A percentile compares a stretch with the other conserved stretches of the same genome.
Evolutionary conservation across 2,113 vertebrate species (phyloP).

Genomic region (Peromyscus maniculatus): DNA sequence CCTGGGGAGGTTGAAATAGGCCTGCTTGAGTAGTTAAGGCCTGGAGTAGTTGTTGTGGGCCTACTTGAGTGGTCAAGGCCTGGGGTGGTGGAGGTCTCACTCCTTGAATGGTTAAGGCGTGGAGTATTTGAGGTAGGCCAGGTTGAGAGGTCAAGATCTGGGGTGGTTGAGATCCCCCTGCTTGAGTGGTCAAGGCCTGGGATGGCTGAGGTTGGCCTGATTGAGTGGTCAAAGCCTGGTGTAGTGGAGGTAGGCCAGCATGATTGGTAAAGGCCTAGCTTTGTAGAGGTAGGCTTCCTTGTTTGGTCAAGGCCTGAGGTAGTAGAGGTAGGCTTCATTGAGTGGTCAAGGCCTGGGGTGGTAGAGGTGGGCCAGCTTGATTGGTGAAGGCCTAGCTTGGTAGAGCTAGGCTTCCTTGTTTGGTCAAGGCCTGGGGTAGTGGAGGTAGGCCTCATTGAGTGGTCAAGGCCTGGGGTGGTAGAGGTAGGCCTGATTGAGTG

Average conservation of each 20-base stretch:
- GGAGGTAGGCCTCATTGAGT: neutral
- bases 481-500: neutral
- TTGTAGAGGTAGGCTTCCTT: too few relatives aligned
- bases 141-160: too few relatives aligned
- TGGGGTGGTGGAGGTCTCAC: neutral
- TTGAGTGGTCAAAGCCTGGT: neutral
- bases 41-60: neutral
- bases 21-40: neutral
- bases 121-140: neutral
- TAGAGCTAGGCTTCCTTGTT: too few relatives aligned
- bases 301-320: too few relatives aligned
- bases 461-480: neutral
- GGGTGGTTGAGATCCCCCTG: neutral
- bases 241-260: neutral
- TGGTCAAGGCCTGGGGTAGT: too few relatives aligned
- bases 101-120: neutral
- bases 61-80: neutral
- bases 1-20: neutral
- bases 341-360: too few relatives aligned
- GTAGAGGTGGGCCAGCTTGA: too few relatives aligned
- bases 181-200: neutral
- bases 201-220: neutral
- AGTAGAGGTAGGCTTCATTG: too few relatives aligned
- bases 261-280: accelerated
- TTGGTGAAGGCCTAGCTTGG: too few relatives aligned